Percentiles rank a stretch among this genome's conserved stretches.
Conservation (phyloP, 2,888 invertebrate genomes). For the Ernsta delagoae region DNA sequence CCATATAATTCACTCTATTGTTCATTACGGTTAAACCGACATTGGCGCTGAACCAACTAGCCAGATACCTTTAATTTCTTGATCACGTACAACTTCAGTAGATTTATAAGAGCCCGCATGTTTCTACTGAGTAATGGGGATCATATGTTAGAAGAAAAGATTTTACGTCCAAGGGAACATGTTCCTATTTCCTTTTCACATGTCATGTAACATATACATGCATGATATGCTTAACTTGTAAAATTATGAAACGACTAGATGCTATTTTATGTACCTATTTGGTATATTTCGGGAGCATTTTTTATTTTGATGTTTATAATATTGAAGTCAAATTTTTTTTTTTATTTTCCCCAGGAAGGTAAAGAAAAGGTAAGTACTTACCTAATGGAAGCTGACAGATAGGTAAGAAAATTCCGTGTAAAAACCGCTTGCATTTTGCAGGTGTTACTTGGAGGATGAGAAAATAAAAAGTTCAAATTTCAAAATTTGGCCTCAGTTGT, state of each 20-base stretch:
- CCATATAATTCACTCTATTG: conserved; percentile 6
- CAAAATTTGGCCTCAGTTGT: background rate
- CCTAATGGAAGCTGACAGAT: background rate
- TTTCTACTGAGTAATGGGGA: conserved; percentile 14
- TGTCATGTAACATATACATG: background rate
- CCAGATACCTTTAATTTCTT: conserved; percentile 27
- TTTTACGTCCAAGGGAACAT: conserved; percentile 6
- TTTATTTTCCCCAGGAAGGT: too few relatives aligned
- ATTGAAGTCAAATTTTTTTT: too few relatives aligned
- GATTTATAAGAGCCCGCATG: conserved; percentile 29
- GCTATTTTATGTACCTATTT: too few relatives aligned
- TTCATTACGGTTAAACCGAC: conserved; percentile 11
- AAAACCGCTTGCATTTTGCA: background rate
- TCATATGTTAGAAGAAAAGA: conserved; percentile 21
- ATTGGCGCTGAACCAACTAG: conserved; percentile 13
- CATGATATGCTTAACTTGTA: background rate
- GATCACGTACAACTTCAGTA: conserved; percentile 12
- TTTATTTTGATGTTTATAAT: too few relatives aligned
- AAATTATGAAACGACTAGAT: background rate
- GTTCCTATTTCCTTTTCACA: conserved; percentile 8
- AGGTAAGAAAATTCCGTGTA: background rate
- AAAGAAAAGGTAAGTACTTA: background rate
- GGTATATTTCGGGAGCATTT: too few relatives aligned
- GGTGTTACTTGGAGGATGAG: background rate
- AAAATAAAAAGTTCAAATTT: conserved; percentile 4